phyloP scores from a whole-genome alignment of 1,140 invertebrate species.

The Tetramorium simillimum region DNA sequence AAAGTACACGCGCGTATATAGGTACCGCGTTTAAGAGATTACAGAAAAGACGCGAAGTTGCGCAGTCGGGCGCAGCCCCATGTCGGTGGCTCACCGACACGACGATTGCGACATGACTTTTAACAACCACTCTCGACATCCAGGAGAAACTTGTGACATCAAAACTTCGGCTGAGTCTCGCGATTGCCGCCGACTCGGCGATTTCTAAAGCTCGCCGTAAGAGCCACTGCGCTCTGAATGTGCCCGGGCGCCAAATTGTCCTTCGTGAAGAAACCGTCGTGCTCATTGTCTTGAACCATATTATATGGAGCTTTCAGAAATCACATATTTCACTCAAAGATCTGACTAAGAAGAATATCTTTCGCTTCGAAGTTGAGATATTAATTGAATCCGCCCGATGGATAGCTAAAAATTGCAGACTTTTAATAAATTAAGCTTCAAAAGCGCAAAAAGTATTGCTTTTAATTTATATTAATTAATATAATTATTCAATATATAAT shows the following conservation, averaged over 20 bases:
- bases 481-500: no score
- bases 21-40: conserved; percentile 65
- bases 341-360: background rate
- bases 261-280: conserved; percentile 39
- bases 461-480: no score
- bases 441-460: background rate
- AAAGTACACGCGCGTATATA: conserved; percentile 14
- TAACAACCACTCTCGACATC: conserved; percentile 73
- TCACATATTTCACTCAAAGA: background rate
- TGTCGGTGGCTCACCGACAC: conserved; percentile 50
- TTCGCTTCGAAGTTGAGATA: background rate
- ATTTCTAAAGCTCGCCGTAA: conserved; percentile 56
- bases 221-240: conserved; percentile 23
- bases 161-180: conserved; percentile 64
- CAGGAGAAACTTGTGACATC: conserved; percentile 71
- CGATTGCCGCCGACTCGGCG: conserved; percentile 65
- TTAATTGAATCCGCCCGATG: background rate
- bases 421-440: background rate
- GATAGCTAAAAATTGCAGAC: background rate
- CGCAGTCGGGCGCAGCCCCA: conserved; percentile 62
- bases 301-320: background rate
- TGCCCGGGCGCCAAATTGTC: conserved; percentile 39
- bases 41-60: conserved; percentile 72
- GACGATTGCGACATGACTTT: conserved; percentile 73
- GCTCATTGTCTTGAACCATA: conserved; percentile 26